Evolutionary conservation across 35 echinoderm and acorn worm genomes (phyloP), one percentile per base, ranked within the genome.

Genomic region (Patiria miniata): DNA sequence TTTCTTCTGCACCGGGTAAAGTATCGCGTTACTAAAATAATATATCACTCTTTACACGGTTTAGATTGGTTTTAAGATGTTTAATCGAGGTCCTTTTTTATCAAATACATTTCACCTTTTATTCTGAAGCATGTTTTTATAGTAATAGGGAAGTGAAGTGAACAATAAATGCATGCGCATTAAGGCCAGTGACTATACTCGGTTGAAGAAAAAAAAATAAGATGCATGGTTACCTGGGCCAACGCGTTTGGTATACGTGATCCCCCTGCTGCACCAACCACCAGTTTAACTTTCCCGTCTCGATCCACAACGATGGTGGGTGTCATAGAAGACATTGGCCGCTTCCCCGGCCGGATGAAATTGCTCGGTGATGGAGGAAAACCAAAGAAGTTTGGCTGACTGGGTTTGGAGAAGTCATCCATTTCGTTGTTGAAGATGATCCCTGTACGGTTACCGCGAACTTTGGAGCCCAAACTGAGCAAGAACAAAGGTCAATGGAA

Each of bases 361-460:
- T 95, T 95, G 23, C 60, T 39, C 54, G 30, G 36, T 8, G 89
- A 95, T 0, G 93, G 85, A 15, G 93, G 93, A 33, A 95, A 33
- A 40, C 86, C 80, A 38, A 84, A 95, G 28, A 7, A 56, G 39
- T 95, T 95, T 12, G 39, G 16, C 1, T 34, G 69, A 37, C 77
- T 78, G 50, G 93, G 93, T 59, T 82, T 81, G 10, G 93, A 95
- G 78, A 95, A 95, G 57, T 95, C 93, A 39, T 96, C 94, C 94
- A 96, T 96, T 15, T 81, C 86, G 52, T 96, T 85, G 60, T 96
- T 96, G 90, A 82, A 96, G 47, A 96, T 86, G 60, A 96, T 96
- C n/a, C 94, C 94, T 54, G 94, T 96, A 4, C 77, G 50, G 28
- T 65, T 86, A 8, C 94, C 94, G 21, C 85, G 79, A 17, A 92